Conservation (phyloP, 2,888 invertebrate genomes). For the Philopedon plagiatum region DNA sequence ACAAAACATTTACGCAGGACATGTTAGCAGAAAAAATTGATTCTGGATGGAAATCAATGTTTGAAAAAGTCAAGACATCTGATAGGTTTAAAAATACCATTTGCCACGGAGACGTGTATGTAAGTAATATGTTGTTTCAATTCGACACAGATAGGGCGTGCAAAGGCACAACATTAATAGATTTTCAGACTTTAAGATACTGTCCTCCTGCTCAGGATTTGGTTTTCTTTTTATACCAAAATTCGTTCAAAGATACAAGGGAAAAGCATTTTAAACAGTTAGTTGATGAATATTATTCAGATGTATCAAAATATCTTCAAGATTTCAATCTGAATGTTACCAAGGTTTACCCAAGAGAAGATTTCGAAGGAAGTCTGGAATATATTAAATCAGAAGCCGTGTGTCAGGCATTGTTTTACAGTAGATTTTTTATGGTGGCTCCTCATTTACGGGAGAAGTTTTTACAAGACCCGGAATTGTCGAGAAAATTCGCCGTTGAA, state of each 20-base stretch:
- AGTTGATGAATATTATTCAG: slow-evolving; percentile 54
- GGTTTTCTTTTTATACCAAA: slow-evolving; percentile 62
- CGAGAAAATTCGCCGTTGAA: slow-evolving; percentile 17
- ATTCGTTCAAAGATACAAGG: slow-evolving; percentile 52
- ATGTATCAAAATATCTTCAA: slow-evolving; percentile 51
- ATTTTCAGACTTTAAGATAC: slow-evolving; percentile 68
- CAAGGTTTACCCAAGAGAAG: slow-evolving; percentile 52
- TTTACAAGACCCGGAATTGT: slow-evolving; percentile 48
- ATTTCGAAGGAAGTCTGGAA: slow-evolving; percentile 54
- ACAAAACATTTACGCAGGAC: slow-evolving; percentile 34
- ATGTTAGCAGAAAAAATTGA: slow-evolving; percentile 38
- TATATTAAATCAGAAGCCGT: slow-evolving; percentile 54
- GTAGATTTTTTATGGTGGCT: slow-evolving; percentile 44
- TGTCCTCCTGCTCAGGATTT: slow-evolving; percentile 78
- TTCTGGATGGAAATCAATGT: neutral
- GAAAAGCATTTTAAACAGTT: slow-evolving; percentile 51
- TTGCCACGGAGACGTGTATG: slow-evolving; percentile 63
- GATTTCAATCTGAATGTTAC: slow-evolving; percentile 51
- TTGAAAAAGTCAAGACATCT: slow-evolving; percentile 59
- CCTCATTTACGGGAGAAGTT: slow-evolving; percentile 52
- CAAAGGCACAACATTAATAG: slow-evolving; percentile 59
- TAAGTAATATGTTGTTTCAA: slow-evolving; percentile 61
- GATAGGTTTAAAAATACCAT: slow-evolving; percentile 65
- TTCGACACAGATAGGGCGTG: slow-evolving; percentile 46
- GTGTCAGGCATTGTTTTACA: slow-evolving; percentile 47